Evolutionary conservation across 2,797 vertebrate genomes (phyloP).

Genomic region (Poecilia gillii): DNA sequence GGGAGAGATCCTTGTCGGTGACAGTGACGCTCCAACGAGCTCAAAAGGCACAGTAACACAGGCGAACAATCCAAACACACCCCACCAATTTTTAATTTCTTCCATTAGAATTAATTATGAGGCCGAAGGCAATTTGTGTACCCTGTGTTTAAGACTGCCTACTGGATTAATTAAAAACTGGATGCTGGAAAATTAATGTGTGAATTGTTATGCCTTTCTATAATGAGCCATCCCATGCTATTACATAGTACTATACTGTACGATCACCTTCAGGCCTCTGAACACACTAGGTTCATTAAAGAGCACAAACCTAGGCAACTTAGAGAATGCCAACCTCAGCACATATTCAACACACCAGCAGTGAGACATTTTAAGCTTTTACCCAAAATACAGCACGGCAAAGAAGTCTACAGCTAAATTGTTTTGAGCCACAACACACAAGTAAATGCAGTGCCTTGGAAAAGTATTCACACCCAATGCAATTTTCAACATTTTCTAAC

Average conservation of each 20-base stretch:
- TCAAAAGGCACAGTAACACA: constrained; percentile 76
- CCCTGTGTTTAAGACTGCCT: constrained; percentile 87
- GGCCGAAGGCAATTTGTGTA: constrained; percentile 87
- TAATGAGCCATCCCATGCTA: constrained; percentile 87
- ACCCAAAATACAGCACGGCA: constrained; percentile 46
- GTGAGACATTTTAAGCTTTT: constrained; percentile 50
- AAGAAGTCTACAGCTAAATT: constrained; percentile 25
- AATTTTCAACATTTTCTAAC: background rate
- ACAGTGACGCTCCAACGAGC: constrained; percentile 83
- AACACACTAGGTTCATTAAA: constrained; percentile 81
- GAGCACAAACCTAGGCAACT: constrained; percentile 78
- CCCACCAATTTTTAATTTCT: constrained; percentile 84
- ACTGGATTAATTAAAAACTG: constrained; percentile 92
- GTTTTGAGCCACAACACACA: background rate
- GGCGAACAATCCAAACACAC: constrained; percentile 83
- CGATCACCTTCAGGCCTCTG: constrained; percentile 85
- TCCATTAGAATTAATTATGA: constrained; percentile 91
- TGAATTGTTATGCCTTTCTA: constrained; percentile 85
- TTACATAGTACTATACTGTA: constrained; percentile 83
- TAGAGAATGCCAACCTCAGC: constrained; percentile 71
- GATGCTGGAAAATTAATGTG: constrained; percentile 88
- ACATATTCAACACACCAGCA: constrained; percentile 53
- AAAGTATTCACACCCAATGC: background rate
- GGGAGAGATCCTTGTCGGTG: constrained; percentile 81
- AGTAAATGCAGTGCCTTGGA: background rate